These are phyloP conservation scores for Stegodyphus mimosarum DNA, from an alignment of 1,140 invertebrate species.

Conservation along the genomic window DNA sequence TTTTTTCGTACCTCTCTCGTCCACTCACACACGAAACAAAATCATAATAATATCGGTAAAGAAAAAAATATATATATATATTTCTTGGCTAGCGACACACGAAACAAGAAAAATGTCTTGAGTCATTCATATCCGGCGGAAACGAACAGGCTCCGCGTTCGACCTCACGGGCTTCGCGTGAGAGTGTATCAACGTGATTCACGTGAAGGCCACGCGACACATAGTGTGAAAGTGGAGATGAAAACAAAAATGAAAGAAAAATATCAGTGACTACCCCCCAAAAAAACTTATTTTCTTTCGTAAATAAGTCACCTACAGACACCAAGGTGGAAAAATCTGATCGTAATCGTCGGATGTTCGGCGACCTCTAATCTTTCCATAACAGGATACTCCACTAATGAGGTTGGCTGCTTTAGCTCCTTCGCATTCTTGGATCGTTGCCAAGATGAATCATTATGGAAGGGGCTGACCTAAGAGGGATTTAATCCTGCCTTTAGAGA, in stretches of 20 bases:
- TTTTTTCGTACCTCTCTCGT: no score
- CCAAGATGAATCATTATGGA: no score
- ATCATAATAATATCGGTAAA: background rate
- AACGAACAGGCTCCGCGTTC: background rate
- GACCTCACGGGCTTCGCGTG: constrained; percentile 13
- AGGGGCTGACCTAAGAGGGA: no score
- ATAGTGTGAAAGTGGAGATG: background rate
- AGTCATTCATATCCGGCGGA: constrained; percentile 56
- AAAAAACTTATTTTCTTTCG: no score
- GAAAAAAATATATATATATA: background rate
- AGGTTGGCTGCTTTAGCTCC: no score
- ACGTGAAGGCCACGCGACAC: constrained; percentile 51
- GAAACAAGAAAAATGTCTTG: constrained; percentile 54
- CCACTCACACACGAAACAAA: background rate
- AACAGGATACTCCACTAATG: background rate
- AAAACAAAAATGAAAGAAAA: constrained; percentile 1
- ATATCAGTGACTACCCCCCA: background rate
- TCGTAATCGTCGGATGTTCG: constrained; percentile 3
- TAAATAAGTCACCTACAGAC: background rate
- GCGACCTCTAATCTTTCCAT: constrained; percentile 51
- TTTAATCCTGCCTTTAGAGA: no score
- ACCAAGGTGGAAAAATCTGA: constrained; percentile 21
- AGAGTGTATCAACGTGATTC: constrained; percentile 25
- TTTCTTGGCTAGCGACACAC: background rate
- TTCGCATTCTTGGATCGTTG: no score